A percentile compares a stretch with the other conserved stretches of the same genome.
Conservation (phyloP, 2,888 invertebrate species). For the Sthenelais limicola region DNA sequence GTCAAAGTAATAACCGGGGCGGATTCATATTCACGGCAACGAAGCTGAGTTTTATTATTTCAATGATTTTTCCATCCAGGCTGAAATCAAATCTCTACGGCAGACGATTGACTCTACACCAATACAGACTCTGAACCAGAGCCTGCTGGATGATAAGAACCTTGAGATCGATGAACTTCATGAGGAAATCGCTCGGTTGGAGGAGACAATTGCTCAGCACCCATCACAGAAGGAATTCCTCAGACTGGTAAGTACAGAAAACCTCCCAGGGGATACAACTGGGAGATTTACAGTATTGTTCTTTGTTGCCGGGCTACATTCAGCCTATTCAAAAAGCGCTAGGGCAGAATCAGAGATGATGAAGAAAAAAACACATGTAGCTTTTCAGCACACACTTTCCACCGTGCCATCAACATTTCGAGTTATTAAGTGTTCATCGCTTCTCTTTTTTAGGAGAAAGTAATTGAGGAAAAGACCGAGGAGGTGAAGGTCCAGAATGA, state of each 20-base stretch:
- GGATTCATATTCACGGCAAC: too few relatives aligned
- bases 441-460: constrained; percentile 22
- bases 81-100: constrained; percentile 48
- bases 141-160: constrained; percentile 70
- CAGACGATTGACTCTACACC: constrained; percentile 47
- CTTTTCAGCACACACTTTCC: neutral
- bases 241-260: constrained; percentile 4
- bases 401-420: neutral
- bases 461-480: constrained; percentile 21
- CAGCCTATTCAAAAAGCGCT: neutral
- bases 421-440: neutral
- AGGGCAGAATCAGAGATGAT: neutral
- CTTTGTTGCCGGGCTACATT: neutral
- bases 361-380: neutral
- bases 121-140: constrained; percentile 58
- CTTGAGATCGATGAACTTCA: constrained; percentile 64
- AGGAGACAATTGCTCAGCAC: constrained; percentile 10
- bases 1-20: too few relatives aligned
- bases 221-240: constrained; percentile 16
- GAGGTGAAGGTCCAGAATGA: constrained; percentile 32
- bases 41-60: too few relatives aligned
- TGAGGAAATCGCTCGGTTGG: constrained; percentile 10
- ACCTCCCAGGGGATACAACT: neutral
- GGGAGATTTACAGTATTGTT: neutral
- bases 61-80: too few relatives aligned